Conservation (phyloP, 2,797 vertebrate species). For the Pseudochaenichthys georgianus region DNA sequence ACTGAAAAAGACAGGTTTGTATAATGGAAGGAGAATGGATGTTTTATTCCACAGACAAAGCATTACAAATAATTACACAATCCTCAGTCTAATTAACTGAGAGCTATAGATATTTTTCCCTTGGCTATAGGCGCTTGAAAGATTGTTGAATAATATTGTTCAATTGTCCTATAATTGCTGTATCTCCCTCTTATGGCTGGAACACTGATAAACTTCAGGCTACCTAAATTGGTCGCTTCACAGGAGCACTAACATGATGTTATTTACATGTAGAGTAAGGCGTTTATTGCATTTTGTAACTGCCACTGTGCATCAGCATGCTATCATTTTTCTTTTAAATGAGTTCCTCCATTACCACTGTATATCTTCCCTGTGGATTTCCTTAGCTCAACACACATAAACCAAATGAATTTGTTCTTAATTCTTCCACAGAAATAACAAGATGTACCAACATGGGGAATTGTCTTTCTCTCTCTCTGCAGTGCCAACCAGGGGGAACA, state of each 20-base stretch:
- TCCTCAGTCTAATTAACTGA: slow-evolving; percentile 8
- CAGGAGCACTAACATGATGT: background rate
- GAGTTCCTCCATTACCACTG: background rate
- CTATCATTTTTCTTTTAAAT: slow-evolving; percentile 3
- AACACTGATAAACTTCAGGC: slow-evolving; percentile 1
- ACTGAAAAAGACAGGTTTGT: background rate
- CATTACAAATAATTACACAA: background rate
- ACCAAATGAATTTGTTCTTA: background rate
- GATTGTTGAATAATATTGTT: slow-evolving; percentile 7
- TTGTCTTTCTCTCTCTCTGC: background rate
- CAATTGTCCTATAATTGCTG: slow-evolving; percentile 1
- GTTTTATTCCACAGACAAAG: background rate
- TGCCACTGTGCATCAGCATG: slow-evolving; percentile 20
- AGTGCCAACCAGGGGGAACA: slow-evolving; percentile 13
- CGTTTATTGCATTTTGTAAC: slow-evolving; percentile 7
- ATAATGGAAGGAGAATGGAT: background rate
- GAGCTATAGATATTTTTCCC: background rate
- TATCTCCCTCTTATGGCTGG: background rate
- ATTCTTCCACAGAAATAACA: slow-evolving; percentile 2
- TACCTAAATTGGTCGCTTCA: background rate
- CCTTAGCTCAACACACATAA: slow-evolving; percentile 3
- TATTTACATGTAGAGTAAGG: slow-evolving; percentile 9
- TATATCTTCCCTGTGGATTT: slow-evolving; percentile 12
- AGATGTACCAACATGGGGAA: slow-evolving; percentile 17
- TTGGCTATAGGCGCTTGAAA: background rate